Evolutionary conservation across 2,888 invertebrate genomes (phyloP), one percentile per base, ranked within the genome.

Genomic region (Scelioninae gen. 1): DNA sequence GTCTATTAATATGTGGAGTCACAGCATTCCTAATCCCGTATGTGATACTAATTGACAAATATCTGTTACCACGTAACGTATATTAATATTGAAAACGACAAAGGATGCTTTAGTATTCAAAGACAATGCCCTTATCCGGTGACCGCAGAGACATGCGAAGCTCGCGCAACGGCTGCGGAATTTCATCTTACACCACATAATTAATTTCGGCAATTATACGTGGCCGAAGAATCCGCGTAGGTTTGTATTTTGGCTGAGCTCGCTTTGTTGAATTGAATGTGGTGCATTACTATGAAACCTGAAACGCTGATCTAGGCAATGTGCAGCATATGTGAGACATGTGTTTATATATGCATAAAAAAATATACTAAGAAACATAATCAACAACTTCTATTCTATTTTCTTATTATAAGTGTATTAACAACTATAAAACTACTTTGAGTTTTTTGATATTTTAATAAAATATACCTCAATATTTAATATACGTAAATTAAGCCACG

Each of bases 131-230:
- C 68, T 78, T 82, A 68, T 68, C 43, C 49, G 32, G 49, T 79
- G 83, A 75, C 78, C 78, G 32, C 65, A 51, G 56, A 62, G 51
- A 51, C 62, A 23, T 74, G 47, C 55, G 43, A 56, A 16, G 43
- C 47, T 71, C 32, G 32, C 83, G 86, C 83, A 77, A 83, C 71
- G 83, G 84, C 77, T 72, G 83, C 85, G 89, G 91, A 91, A 91
- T 91, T 91, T 90, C 91, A 90, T 90, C 89, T 89, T 85, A 88
- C 60, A 43, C 68, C 86, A 85, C 88, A 89, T 89, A 90, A 90
- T 91, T 90, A 91, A 91, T 90, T 89, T 90, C 86, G 86, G 86
- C 89, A 90, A 89, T 90, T n/a, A n/a, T 90, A 89, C 87, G 76
- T 84, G 84, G 69, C 75, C 85, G 87, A 87, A 88, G 86, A 88